Base-by-base conservation (phyloP, 2,113 vertebrate species). In the Sinocyclocheilus rhinocerous region DNA sequence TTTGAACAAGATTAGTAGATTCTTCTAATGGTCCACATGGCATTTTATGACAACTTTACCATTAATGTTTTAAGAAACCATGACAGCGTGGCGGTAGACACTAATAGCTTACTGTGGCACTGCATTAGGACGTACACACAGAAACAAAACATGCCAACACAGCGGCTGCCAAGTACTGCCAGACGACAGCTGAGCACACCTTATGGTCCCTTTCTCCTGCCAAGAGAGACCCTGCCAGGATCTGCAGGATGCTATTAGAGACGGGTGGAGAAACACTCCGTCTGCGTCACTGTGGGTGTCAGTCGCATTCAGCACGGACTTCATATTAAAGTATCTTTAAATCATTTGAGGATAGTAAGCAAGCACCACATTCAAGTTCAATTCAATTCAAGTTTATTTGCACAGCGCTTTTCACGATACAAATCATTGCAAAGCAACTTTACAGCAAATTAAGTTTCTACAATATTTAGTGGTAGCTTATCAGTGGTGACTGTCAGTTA, bases 101-200 rank as follows among this genome's bases (percentile, higher is more conserved):
- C 5, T 67, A 67, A 26, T 26, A 29, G 20, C 57, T 29, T 67
- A 26, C 18, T 65, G 63, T 65, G 24, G 24, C 61, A 65, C 61
- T 65, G 24, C 24, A 29, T 24, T 84, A 59, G 72, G 50, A 84
- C 0, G 24, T 36, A 73, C n/a, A 13, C 67, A 52, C 57, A 18
- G 20, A 52, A 55, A 22, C 18, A 82, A 24, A 67, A n/a, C 59
- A 88, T 42, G 42, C 39, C 18, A 50, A 73, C 42, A 78, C 29
- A 61, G 22, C 4, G 15, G 50, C 39, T 57, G 76, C n/a, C 80
- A 39, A 70, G 57, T 42, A 33, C 70, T 83, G 63, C 11, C 75
- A 87, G 86, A 87, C 65, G 15, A 80, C 82, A 84, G 86, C 81
- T 80, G 82, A 87, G 24, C 29, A 20, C 75, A 57, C 75, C 48